Base-by-base conservation (phyloP, 2,888 invertebrate species). In the Drosophila diplacantha region DNA sequence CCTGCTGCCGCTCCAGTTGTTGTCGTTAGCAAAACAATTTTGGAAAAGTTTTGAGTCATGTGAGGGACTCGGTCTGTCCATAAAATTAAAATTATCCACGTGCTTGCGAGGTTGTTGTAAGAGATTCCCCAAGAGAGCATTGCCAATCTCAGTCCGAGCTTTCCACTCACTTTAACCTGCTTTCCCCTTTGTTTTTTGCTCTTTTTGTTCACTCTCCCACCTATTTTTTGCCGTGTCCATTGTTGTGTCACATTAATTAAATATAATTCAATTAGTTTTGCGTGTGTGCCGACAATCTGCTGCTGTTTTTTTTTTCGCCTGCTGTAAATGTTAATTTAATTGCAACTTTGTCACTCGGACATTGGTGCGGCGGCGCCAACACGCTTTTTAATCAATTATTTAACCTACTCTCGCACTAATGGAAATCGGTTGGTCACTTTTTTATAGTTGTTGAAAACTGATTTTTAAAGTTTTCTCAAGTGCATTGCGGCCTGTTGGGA, bases 61-160 rank as follows among this genome's bases (percentile, higher is more conserved):
- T 70, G 74, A 69, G 69, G 66, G 75, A 47, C 29, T n/a, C 11
- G 18, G 6, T 14, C 32, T 46, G 14, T 81, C 73, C 65, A 79
- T 76, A 72, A 75, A 81, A 76, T 79, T 76, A 79, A 79, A 79
- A 81, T 76, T 76, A 76, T 73, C 76, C 76, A 75, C 73, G 76
- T 79, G 76, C 72, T 69, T 50, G 72, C 63, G 16, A 56, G 78
- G 64, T 80, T 58, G 70, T 58, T 67, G 47, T 26, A 47, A 38
- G 46, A 58, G 41, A 20, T 14, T 34, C 18, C 9, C 61, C 63
- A 50, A 71, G 52, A 20, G 44, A 46, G n/a, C n/a, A 20, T 20
- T 29, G 29, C 12, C 29, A 43, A 43, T 43, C 43, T 44, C 44
- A 43, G 34, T 3, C 2, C 37, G 41, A 38, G 35, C 57, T 46